Evolutionary conservation across 2,113 vertebrate species (phyloP).

Genomic region (Daubentonia madagascariensis): DNA sequence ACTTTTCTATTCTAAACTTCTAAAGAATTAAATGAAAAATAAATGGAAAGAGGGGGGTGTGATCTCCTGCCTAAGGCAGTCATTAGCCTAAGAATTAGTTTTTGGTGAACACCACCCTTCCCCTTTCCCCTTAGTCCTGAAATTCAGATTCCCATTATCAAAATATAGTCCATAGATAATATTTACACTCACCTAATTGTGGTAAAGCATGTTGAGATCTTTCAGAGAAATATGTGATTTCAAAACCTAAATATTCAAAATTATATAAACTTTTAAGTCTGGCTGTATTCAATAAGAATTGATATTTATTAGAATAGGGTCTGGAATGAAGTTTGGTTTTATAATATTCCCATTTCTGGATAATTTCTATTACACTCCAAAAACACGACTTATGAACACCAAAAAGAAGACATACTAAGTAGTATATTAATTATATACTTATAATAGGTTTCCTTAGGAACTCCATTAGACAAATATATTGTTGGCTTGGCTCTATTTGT

Average conservation of each 20-base stretch:
- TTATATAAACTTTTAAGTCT: not conserved
- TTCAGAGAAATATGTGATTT: not conserved
- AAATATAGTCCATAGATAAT: not conserved
- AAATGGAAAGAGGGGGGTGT: not conserved
- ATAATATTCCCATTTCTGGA: not conserved
- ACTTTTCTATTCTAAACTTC: not conserved
- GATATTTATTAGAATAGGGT: not conserved
- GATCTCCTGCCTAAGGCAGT: not conserved
- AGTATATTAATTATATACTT: not conserved
- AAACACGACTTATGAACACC: not conserved
- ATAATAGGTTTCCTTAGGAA: not conserved
- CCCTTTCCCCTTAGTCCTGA: not conserved
- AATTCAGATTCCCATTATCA: not conserved
- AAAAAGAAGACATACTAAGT: not conserved
- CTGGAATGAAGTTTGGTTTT: not conserved
- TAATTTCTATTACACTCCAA: not conserved
- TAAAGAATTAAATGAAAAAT: constrained; percentile 22
- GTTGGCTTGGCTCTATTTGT: not conserved
- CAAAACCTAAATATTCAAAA: constrained; percentile 42
- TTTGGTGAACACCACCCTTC: not conserved
- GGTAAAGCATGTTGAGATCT: not conserved
- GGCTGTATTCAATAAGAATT: not conserved
- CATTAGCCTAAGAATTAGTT: not conserved
- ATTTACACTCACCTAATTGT: not conserved
- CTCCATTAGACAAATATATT: not conserved